Evolutionary conservation across 35 echinoderm and acorn worm species (phyloP).

Genomic region (Stichopus chloronotus): DNA sequence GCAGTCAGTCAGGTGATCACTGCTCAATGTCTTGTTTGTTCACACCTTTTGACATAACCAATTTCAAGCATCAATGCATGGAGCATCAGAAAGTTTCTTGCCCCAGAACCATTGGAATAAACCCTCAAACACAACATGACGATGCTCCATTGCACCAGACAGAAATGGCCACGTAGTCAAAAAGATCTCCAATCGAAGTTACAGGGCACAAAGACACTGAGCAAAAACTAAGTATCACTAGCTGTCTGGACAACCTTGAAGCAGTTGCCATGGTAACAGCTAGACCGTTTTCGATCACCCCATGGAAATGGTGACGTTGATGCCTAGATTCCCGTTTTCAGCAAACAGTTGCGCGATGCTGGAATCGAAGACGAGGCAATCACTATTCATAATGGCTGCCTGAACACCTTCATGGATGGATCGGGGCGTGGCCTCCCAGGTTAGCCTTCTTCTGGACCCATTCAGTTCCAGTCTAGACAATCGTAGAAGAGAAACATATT

Average conservation of each 20-base stretch:
- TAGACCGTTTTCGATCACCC: slow-evolving; percentile 57
- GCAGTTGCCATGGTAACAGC: background rate
- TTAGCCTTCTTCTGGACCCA: slow-evolving; percentile 84
- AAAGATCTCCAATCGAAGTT: background rate
- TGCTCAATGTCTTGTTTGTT: background rate
- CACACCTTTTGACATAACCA: background rate
- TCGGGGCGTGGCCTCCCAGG: slow-evolving; percentile 97
- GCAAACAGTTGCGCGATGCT: slow-evolving; percentile 99
- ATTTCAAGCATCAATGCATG: background rate
- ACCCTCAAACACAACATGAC: background rate
- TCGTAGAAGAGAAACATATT: background rate
- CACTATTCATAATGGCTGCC: slow-evolving; percentile 99
- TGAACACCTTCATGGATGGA: slow-evolving; percentile 98
- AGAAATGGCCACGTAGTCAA: background rate
- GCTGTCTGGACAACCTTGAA: background rate
- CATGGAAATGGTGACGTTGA: slow-evolving; percentile 99
- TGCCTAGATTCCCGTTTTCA: slow-evolving; percentile 98
- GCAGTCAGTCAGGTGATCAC: background rate
- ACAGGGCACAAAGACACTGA: background rate
- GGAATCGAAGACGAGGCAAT: slow-evolving; percentile 98
- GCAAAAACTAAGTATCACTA: background rate
- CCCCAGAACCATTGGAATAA: background rate
- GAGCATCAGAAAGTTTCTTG: background rate
- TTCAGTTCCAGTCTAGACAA: slow-evolving; percentile 89
- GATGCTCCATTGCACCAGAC: background rate